Conservation (phyloP, 2,888 invertebrate species). For the Machimus atricapillus region DNA sequence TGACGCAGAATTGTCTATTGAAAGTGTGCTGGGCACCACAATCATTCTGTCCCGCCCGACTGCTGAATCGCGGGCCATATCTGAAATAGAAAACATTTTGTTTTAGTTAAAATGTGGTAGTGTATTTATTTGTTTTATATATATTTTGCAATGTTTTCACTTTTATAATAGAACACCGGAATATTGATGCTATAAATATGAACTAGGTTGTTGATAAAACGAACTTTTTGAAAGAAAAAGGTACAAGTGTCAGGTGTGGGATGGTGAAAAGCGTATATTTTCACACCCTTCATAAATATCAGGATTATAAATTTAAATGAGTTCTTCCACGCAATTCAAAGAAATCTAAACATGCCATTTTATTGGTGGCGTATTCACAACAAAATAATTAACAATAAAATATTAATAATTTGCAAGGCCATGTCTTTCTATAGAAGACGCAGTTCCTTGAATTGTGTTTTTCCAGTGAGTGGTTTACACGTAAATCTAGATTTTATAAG, state of each 20-base stretch:
- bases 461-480: not conserved
- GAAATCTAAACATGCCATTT: not conserved
- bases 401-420: not conserved
- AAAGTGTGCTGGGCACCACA: conserved; percentile 57
- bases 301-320: not conserved
- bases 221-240: too few species aligned
- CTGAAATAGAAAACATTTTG: conserved; percentile 52
- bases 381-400: not conserved
- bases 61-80: conserved; percentile 62
- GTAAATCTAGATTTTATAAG: not conserved
- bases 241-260: not conserved
- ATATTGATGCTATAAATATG: not conserved
- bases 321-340: not conserved
- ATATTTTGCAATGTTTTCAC: not conserved
- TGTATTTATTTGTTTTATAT: not conserved
- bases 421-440: too few species aligned
- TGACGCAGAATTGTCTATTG: conserved; percentile 56
- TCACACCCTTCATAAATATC: not conserved
- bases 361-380: too few species aligned
- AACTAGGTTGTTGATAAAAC: not conserved
- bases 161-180: not conserved
- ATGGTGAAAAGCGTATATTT: not conserved
- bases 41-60: conserved; percentile 58
- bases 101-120: not conserved
- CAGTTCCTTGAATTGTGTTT: not conserved